Evolutionary conservation across 2,113 vertebrate genomes (phyloP).

Genomic region (Tragelaphus strepsiceros): DNA sequence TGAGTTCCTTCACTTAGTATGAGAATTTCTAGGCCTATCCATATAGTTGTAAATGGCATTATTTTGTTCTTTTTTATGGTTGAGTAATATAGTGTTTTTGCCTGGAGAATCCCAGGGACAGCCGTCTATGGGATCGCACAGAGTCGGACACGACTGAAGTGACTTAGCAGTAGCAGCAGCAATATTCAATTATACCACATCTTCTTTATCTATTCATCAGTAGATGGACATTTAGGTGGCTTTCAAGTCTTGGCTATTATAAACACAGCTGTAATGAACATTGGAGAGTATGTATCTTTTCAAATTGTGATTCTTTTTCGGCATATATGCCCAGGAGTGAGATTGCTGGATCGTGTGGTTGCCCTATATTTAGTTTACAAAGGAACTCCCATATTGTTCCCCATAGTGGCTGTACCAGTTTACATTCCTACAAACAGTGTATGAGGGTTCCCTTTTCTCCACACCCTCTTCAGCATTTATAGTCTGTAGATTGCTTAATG

Average conservation of each 20-base stretch:
- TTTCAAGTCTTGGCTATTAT: not conserved
- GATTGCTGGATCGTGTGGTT: fast-evolving
- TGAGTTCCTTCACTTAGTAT: not conserved
- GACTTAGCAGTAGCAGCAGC: no score
- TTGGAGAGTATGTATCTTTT: not conserved
- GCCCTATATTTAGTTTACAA: not conserved
- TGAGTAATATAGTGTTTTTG: not conserved
- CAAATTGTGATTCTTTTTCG: not conserved
- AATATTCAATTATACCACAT: not conserved
- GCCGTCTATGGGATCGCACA: no score
- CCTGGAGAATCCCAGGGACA: no score
- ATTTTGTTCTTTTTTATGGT: not conserved
- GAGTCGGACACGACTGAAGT: no score
- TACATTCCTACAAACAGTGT: not conserved
- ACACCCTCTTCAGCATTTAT: not conserved
- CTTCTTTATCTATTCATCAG: not conserved
- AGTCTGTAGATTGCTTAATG: not conserved
- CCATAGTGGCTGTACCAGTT: not conserved
- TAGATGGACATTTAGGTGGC: not conserved
- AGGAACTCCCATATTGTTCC: not conserved
- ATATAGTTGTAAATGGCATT: not conserved
- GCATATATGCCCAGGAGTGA: no score
- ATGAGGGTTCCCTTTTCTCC: not conserved
- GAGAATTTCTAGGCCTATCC: not conserved
- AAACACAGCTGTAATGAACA: not conserved